Conservation (phyloP, 1,140 invertebrate species). For the Magallana ariakensis region DNA sequence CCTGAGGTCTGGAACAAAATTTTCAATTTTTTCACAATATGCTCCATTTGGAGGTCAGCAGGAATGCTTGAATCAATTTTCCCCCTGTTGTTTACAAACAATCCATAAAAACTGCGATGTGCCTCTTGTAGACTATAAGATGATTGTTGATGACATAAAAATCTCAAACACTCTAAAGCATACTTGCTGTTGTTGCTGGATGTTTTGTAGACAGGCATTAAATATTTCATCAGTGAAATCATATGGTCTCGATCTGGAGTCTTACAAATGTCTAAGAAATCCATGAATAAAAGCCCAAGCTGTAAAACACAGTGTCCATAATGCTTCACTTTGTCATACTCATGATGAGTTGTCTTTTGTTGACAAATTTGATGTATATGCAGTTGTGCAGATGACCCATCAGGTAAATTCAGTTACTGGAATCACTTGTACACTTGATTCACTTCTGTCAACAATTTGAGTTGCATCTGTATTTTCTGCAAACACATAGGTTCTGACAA, state of each 20-base stretch:
- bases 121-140: conserved; percentile 38
- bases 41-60: conserved; percentile 43
- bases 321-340: conserved; percentile 16
- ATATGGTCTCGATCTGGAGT: conserved; percentile 8
- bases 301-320: conserved; percentile 22
- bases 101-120: conserved; percentile 13
- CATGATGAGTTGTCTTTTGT: no score
- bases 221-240: conserved; percentile 1
- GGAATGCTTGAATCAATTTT: conserved; percentile 26
- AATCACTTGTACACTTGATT: neutral
- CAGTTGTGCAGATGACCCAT: neutral
- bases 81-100: conserved; percentile 33
- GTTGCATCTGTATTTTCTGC: neutral
- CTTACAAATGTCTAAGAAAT: neutral
- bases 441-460: neutral
- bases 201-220: conserved; percentile 30
- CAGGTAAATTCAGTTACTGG: conserved; percentile 16
- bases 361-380: no score
- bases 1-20: neutral
- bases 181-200: conserved; percentile 19
- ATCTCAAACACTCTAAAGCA: conserved; percentile 24
- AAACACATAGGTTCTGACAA: neutral
- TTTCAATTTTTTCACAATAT: conserved; percentile 20
- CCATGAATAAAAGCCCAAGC: conserved; percentile 10
- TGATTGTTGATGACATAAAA: conserved; percentile 38